A percentile compares a stretch with the other conserved stretches of the same genome.
Conservation (phyloP, 2,797 vertebrate species). For the Lophura swinhoii region DNA sequence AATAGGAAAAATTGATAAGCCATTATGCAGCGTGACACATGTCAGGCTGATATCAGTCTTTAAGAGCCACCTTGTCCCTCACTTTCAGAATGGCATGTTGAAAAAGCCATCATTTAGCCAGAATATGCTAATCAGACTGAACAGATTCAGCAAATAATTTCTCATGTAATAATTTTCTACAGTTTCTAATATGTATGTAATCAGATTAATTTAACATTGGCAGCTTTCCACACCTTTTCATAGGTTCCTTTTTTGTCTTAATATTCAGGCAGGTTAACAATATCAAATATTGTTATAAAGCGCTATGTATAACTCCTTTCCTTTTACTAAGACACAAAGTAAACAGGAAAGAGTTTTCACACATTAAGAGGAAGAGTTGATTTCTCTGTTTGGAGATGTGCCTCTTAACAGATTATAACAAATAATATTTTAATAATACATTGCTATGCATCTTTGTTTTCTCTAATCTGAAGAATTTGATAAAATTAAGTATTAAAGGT, state of each 20-base stretch:
- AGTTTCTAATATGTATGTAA: neutral
- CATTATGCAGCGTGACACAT: neutral
- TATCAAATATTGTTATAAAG: neutral
- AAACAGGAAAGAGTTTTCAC: neutral
- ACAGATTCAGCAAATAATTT: neutral
- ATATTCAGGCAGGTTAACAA: neutral
- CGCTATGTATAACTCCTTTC: neutral
- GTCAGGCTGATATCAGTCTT: neutral
- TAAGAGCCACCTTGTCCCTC: neutral
- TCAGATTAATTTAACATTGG: neutral
- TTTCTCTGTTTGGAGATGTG: neutral
- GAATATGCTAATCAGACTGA: neutral
- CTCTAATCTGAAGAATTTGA: neutral
- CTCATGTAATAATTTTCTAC: neutral
- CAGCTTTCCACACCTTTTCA: neutral
- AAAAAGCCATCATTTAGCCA: neutral
- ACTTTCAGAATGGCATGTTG: neutral
- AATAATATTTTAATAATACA: neutral
- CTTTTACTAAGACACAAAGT: neutral
- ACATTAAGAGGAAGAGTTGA: neutral
- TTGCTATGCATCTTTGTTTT: neutral
- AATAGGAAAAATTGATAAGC: neutral
- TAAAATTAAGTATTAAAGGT: neutral
- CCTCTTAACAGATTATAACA: neutral
- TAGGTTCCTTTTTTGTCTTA: neutral